Percentiles rank a stretch among this genome's conserved stretches.
phyloP scores from a whole-genome alignment of 2,113 vertebrate genomes.

The Oceanites oceanicus region DNA sequence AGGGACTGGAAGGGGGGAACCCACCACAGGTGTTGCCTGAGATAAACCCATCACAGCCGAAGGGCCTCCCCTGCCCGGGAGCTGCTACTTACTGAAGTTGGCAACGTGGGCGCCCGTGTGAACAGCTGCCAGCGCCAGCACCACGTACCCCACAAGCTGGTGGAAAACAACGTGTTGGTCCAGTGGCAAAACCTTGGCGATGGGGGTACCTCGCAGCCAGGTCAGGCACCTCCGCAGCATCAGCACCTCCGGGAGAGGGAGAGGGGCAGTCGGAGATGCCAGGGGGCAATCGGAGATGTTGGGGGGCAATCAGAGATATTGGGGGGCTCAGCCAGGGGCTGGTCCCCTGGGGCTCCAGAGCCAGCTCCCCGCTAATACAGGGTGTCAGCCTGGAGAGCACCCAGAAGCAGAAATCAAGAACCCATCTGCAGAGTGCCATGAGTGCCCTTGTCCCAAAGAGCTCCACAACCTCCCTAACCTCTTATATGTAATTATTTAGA shows the following conservation, averaged over 20 bases:
- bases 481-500: not conserved
- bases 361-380: not conserved
- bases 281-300: fast-evolving
- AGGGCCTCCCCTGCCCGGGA: not conserved
- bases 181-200: conserved; percentile 80
- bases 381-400: not conserved
- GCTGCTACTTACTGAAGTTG: conserved; percentile 80
- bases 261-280: fast-evolving
- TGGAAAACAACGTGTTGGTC: conserved; percentile 86
- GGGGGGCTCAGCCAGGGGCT: not conserved
- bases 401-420: not conserved
- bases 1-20: not conserved
- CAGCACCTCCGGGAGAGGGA: conserved; percentile 71
- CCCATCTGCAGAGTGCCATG: too few relatives aligned
- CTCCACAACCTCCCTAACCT: not conserved
- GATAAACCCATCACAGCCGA: fast-evolving
- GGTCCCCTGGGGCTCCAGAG: not conserved
- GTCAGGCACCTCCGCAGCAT: conserved; percentile 87
- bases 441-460: not conserved
- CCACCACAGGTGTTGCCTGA: fast-evolving
- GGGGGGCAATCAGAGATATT: fast-evolving
- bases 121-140: conserved; percentile 65
- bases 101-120: conserved; percentile 80
- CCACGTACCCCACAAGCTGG: conserved; percentile 82
- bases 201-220: conserved; percentile 81